Evolutionary conservation across 1,140 invertebrate genomes (phyloP), one percentile per base, ranked within the genome.

Genomic region (Papilio polyxenes): DNA sequence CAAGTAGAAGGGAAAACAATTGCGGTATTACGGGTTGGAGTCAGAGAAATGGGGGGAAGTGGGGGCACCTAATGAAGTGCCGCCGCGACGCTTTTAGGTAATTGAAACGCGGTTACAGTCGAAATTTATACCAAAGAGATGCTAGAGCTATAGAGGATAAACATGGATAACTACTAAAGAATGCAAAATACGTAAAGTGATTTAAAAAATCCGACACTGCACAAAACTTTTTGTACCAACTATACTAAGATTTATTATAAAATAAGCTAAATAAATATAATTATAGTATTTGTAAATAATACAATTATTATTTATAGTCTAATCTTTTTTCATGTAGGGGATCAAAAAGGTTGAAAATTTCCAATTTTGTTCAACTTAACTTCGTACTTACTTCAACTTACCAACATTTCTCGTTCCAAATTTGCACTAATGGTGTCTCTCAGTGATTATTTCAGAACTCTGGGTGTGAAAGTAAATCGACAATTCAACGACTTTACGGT

Each of bases 21-120:
- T 84, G 85, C 78, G 80, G 80, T 80, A 89, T 90, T 89, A 85
- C 88, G 87, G 88, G 89, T 88, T 87, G 86, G 40, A 80, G 78
- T 80, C 87, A 82, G 83, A 78, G 84, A 82, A 87, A 84, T 82
- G 85, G 85, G 80, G 78, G 62, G 53, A 17, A 3, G 2, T 53
- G 53, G 75, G 86, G 85, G 86, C 85, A 91, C 87, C 90, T 92
- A 92, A 92, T 92, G 90, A 92, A 92, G 89, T 89, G 86, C 87
- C 83, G 84, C 76, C 79, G 53, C 82, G 78, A 74, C 75, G 89
- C 91, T 92, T 92, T 90, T 92, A 93, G 87, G 87, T 89, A 91
- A 93, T 92, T 90, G 88, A 90, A 92, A 87, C 77, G 56, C 59
- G 37, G 87, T 88, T 87, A 89, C 86, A 82, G 84, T 75, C 81